A percentile compares a stretch with the other conserved stretches of the same genome.
Conservation (phyloP, 2,797 vertebrate genomes). For the Takifugu rubripes region DNA sequence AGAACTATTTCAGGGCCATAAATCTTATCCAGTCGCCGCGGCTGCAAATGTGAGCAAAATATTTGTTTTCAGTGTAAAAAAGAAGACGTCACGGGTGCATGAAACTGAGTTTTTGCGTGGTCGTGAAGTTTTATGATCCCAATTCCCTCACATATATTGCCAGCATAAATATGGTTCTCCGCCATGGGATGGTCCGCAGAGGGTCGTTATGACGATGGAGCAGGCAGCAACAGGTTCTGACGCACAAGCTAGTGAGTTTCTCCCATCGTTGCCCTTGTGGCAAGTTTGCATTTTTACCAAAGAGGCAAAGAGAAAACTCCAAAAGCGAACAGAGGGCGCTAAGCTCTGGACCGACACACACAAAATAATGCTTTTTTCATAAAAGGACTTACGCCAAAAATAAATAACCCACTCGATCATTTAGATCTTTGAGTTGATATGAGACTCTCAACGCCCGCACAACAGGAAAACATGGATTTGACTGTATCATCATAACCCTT, state of each 20-base stretch:
- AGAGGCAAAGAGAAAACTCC: conserved; percentile 6
- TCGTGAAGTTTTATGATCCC: conserved; percentile 93
- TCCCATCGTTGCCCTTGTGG: conserved; percentile 81
- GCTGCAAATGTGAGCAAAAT: conserved; percentile 45
- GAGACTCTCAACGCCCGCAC: conserved; percentile 49
- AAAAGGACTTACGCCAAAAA: too few species aligned
- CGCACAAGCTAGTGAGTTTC: conserved; percentile 88
- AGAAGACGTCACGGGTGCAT: conserved; percentile 54
- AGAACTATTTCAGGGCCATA: conserved; percentile 53
- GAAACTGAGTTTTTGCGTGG: conserved; percentile 86
- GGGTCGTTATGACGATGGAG: conserved; percentile 82
- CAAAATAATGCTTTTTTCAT: too few species aligned
- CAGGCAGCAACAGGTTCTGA: conserved; percentile 88
- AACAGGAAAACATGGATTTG: conserved; percentile 55
- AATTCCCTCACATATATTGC: conserved; percentile 98
- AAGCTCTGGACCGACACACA: neutral
- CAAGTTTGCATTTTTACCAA: conserved; percentile 57
- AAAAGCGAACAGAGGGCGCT: neutral
- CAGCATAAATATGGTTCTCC: conserved; percentile 95
- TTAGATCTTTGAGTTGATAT: conserved; percentile 11
- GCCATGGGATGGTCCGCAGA: conserved; percentile 85
- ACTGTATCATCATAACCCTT: conserved; percentile 74
- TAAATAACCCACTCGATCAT: too few species aligned
- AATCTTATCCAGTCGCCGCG: conserved; percentile 47
- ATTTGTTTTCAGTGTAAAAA: conserved; percentile 62